Evolutionary conservation across 30 jellyfish, hydroid and myxozoan species (phyloP).

Genomic region (Haliclystus octoradiatus): DNA sequence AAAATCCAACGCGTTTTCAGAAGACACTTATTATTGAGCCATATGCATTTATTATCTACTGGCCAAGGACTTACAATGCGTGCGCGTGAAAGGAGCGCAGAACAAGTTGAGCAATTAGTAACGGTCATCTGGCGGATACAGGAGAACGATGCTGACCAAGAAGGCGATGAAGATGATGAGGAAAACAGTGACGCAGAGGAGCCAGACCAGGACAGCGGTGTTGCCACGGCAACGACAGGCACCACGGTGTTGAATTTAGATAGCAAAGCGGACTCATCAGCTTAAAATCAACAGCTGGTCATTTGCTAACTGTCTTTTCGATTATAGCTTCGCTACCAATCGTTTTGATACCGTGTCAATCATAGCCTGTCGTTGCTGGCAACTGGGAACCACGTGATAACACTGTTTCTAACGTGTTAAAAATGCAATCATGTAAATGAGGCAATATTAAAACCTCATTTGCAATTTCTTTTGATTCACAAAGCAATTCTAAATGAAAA

Average conservation of each 20-base stretch:
- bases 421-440: not conserved
- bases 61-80: constrained; percentile 48
- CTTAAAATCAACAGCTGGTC: not conserved
- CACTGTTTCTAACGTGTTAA: not conserved
- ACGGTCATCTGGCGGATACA: constrained; percentile 78
- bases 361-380: constrained; percentile 1
- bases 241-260: not conserved
- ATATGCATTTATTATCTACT: constrained; percentile 58
- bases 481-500: too few species aligned
- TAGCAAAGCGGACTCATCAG: not conserved
- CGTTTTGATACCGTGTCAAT: too few species aligned
- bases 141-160: constrained; percentile 16
- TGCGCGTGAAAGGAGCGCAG: constrained; percentile 81
- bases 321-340: too few species aligned
- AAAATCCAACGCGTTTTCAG: constrained; percentile 87
- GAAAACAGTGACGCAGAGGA: constrained; percentile 21
- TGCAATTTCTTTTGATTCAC: too few species aligned
- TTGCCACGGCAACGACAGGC: not conserved
- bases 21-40: constrained; percentile 76
- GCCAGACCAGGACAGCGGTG: not conserved
- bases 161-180: constrained; percentile 41
- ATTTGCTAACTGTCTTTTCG: too few species aligned
- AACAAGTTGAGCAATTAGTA: constrained; percentile 75
- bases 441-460: too few species aligned
- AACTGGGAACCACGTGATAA: not conserved